These are phyloP conservation scores for Gymnodraco acuticeps DNA, from an alignment of 2,797 vertebrate species.

Conservation along the genomic window DNA sequence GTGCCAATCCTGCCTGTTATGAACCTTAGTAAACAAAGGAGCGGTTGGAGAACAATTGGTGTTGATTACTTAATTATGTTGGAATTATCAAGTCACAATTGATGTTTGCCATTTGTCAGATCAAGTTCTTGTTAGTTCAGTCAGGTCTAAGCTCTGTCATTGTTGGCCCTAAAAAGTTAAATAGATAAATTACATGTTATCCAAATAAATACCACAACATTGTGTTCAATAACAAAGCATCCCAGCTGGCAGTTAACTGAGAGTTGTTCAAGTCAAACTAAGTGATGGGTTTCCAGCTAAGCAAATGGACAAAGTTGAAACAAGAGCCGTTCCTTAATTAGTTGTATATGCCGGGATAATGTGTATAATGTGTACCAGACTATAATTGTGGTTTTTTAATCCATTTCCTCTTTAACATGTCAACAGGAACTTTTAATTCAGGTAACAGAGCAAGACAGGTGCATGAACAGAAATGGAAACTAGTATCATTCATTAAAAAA, in stretches of 20 bases:
- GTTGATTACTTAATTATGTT: not conserved
- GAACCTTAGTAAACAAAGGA: not conserved
- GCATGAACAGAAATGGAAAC: conserved; percentile 1
- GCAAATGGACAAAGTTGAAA: not conserved
- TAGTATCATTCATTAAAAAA: too few species aligned
- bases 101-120: not conserved
- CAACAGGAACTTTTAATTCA: conserved; percentile 5
- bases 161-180: not conserved
- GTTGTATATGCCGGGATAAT: not conserved
- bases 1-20: not conserved
- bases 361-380: not conserved
- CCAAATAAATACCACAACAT: not conserved
- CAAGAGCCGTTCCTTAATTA: not conserved
- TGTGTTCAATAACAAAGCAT: not conserved
- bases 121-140: conserved; percentile 5
- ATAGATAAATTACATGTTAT: not conserved
- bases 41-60: not conserved
- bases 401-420: not conserved
- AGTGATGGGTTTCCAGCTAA: conserved; percentile 3
- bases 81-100: not conserved
- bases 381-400: not conserved
- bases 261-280: not conserved
- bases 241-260: not conserved
- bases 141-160: conserved; percentile 1
- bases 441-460: not conserved